Evolutionary conservation across 2,797 vertebrate genomes (phyloP).

Genomic region (Anableps anableps): DNA sequence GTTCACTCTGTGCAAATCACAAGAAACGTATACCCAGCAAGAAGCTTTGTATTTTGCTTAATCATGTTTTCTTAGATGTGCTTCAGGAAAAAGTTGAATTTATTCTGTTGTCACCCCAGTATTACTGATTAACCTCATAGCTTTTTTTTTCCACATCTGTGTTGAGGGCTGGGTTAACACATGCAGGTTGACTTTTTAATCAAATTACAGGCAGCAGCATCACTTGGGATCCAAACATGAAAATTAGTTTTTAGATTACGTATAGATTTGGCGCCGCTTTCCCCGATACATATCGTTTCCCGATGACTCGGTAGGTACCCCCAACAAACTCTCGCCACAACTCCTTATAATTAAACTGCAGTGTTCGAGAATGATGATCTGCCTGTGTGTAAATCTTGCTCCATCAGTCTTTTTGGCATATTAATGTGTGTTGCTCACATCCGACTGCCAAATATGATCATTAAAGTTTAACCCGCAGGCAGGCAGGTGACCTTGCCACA

Average conservation of each 20-base stretch:
- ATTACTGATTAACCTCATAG: conserved; percentile 31
- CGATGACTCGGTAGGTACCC: conserved; percentile 13
- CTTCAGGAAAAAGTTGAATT: conserved; percentile 6
- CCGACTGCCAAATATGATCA: conserved; percentile 51
- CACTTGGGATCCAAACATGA: conserved; percentile 13
- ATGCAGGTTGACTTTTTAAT: conserved; percentile 36
- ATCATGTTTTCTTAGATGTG: neutral
- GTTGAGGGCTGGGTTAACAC: conserved; percentile 22
- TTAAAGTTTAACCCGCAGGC: conserved; percentile 62
- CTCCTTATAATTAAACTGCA: conserved; percentile 53
- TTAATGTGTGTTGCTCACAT: conserved; percentile 57
- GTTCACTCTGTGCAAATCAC: conserved; percentile 22
- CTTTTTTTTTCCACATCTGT: conserved; percentile 20
- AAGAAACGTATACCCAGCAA: conserved; percentile 11
- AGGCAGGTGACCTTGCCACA: conserved; percentile 30
- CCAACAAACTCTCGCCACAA: conserved; percentile 13
- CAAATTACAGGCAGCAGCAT: conserved; percentile 32
- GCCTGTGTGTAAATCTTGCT: conserved; percentile 51
- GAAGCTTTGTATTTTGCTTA: conserved; percentile 8
- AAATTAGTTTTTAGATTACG: conserved; percentile 32
- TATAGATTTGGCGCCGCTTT: conserved; percentile 12
- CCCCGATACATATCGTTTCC: conserved; percentile 48
- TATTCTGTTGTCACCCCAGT: conserved; percentile 12
- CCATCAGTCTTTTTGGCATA: conserved; percentile 59
- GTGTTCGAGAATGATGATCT: conserved; percentile 51